phyloP scores from a whole-genome alignment of 2,797 vertebrate species.

The Silurus aristotelis region DNA sequence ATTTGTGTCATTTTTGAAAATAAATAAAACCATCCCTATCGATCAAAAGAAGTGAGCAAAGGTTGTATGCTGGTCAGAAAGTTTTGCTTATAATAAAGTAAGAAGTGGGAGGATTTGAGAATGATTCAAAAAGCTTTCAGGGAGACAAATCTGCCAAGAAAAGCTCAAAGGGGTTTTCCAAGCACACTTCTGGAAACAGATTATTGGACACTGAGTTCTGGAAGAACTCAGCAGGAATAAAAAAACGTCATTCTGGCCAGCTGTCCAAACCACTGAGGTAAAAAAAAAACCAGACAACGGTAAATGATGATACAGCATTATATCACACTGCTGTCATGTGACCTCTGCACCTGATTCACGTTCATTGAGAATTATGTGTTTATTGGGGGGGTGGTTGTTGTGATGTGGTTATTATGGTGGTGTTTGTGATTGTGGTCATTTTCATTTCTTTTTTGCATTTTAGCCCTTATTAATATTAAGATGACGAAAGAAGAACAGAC shows the following conservation, averaged over 20 bases:
- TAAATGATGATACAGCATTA: too few species aligned
- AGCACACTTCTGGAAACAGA: constrained; percentile 25
- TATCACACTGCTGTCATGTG: not conserved
- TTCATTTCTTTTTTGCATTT: too few species aligned
- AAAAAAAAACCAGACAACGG: not conserved
- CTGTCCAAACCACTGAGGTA: constrained; percentile 15
- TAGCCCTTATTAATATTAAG: too few species aligned
- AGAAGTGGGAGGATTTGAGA: constrained; percentile 6
- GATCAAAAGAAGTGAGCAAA: not conserved
- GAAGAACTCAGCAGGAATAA: constrained; percentile 35
- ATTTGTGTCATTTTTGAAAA: not conserved
- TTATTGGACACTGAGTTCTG: constrained; percentile 38
- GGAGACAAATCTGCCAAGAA: constrained; percentile 27
- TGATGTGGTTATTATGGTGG: too few species aligned
- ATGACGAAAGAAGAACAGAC: too few species aligned
- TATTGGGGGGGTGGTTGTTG: too few species aligned
- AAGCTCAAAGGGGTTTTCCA: constrained; percentile 31
- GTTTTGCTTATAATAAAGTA: constrained; percentile 1
- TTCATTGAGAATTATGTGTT: too few species aligned
- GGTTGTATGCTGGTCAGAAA: not conserved
- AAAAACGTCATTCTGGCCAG: constrained; percentile 47
- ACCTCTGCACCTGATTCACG: too few species aligned
- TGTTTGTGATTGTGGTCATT: too few species aligned
- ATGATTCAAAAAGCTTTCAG: constrained; percentile 25
- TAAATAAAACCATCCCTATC: not conserved